Evolutionary conservation across 2,113 vertebrate genomes (phyloP).

Genomic region (Bos javanicus): DNA sequence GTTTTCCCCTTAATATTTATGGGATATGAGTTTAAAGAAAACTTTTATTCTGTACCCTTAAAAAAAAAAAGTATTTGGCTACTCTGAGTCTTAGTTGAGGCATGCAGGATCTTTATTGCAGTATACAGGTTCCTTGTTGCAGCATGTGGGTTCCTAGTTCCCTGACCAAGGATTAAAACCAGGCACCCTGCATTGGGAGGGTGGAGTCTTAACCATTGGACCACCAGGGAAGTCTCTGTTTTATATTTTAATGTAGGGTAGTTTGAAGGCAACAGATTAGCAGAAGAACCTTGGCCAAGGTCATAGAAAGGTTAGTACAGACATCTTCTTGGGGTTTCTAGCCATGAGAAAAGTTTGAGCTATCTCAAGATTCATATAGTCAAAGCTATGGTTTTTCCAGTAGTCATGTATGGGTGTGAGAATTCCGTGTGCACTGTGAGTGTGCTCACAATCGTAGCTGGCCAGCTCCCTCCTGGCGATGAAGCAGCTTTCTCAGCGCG

Average conservation of each 20-base stretch:
- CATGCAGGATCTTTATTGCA: background rate
- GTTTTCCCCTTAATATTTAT: background rate
- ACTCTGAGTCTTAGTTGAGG: background rate
- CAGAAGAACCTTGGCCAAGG: background rate
- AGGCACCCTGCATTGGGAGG: background rate
- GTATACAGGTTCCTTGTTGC: background rate
- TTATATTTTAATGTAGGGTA: background rate
- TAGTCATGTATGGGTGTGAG: background rate
- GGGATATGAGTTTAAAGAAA: background rate
- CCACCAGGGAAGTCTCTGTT: background rate
- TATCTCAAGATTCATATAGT: background rate
- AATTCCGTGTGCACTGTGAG: background rate
- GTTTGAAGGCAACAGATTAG: background rate
- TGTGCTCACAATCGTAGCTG: too few species aligned
- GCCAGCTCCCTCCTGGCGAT: too few species aligned
- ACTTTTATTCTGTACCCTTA: background rate
- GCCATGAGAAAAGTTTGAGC: background rate
- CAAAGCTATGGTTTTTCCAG: background rate
- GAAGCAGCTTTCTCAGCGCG: too few species aligned
- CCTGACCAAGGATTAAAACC: background rate
- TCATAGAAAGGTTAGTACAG: background rate
- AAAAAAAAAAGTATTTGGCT: background rate
- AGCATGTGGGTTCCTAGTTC: background rate
- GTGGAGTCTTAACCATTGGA: background rate
- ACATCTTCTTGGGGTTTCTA: background rate